These are phyloP conservation scores for Drosophila auraria DNA, from an alignment of 1,140 invertebrate species.

Conservation along the genomic window DNA sequence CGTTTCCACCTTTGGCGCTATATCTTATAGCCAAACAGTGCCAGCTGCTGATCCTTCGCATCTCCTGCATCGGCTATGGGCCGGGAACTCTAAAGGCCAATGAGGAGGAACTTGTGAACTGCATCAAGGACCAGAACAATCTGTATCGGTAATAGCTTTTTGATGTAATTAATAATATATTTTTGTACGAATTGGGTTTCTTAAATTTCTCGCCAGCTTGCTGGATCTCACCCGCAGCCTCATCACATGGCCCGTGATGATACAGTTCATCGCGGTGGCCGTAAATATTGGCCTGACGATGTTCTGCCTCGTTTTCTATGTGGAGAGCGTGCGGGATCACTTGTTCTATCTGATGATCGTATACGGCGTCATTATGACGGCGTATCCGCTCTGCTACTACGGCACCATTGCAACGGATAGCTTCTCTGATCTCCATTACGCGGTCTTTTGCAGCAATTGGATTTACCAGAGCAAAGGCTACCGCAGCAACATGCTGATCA, in stretches of 20 bases:
- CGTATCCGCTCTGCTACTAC: conserved; percentile 68
- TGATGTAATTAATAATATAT: too few relatives aligned
- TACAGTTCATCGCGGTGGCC: conserved; percentile 68
- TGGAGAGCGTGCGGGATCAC: conserved; percentile 25
- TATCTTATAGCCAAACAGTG: conserved; percentile 60
- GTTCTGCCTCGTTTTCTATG: conserved; percentile 57
- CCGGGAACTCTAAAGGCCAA: conserved; percentile 14
- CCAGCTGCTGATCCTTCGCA: conserved; percentile 52
- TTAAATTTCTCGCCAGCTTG: conserved; percentile 27
- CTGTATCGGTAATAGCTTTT: conserved; percentile 48
- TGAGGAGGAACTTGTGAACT: conserved; percentile 44
- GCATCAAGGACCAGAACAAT: conserved; percentile 63
- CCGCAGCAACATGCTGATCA: conserved; percentile 51
- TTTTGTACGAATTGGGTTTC: neutral
- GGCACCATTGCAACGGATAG: conserved; percentile 57
- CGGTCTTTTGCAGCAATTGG: conserved; percentile 73
- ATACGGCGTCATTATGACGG: conserved; percentile 45
- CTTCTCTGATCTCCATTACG: conserved; percentile 52
- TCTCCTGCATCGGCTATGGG: conserved; percentile 54
- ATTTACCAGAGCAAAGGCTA: conserved; percentile 56
- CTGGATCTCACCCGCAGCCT: conserved; percentile 39
- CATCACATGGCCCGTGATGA: conserved; percentile 64
- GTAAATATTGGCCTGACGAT: conserved; percentile 49
- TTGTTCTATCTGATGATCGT: conserved; percentile 53
- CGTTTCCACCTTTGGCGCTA: conserved; percentile 58